A percentile compares a stretch with the other conserved stretches of the same genome.
Evolutionary conservation across 2,888 invertebrate species (phyloP).

Genomic region (Rhodophaea formosa): DNA sequence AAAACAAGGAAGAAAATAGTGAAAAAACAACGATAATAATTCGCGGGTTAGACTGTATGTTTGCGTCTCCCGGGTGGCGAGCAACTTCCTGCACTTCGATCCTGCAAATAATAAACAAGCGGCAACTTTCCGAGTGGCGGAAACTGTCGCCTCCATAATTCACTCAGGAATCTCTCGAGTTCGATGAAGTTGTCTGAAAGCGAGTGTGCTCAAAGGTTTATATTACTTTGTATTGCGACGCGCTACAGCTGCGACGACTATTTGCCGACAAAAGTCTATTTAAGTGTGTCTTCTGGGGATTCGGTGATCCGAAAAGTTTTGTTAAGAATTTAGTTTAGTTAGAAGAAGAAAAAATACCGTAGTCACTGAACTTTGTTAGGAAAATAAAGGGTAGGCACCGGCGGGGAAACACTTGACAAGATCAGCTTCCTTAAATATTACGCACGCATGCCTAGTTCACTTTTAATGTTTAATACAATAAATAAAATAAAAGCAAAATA

Average conservation of each 20-base stretch:
- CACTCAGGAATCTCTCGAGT: background rate
- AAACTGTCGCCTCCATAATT: conserved; percentile 6
- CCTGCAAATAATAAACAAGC: conserved; percentile 12
- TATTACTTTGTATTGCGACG: background rate
- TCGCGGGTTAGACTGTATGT: too few relatives aligned
- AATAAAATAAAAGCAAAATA: too few relatives aligned
- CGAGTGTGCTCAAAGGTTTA: background rate
- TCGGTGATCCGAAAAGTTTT: background rate
- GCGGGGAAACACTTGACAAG: background rate
- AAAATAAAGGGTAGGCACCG: background rate
- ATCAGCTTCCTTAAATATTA: too few relatives aligned
- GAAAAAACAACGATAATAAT: too few relatives aligned
- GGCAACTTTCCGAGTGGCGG: background rate
- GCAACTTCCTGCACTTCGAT: conserved; percentile 3
- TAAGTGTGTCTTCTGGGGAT: background rate
- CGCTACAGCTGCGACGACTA: background rate
- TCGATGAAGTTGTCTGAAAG: background rate
- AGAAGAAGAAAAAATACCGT: background rate
- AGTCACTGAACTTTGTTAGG: background rate
- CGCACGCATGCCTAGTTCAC: too few relatives aligned
- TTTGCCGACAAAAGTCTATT: background rate
- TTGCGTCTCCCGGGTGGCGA: too few relatives aligned
- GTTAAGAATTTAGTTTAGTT: background rate
- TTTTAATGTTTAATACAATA: too few relatives aligned
- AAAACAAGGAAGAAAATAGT: too few relatives aligned